Base-by-base conservation (phyloP, 2,888 invertebrate genomes). In the Xestia c-nigrum region DNA sequence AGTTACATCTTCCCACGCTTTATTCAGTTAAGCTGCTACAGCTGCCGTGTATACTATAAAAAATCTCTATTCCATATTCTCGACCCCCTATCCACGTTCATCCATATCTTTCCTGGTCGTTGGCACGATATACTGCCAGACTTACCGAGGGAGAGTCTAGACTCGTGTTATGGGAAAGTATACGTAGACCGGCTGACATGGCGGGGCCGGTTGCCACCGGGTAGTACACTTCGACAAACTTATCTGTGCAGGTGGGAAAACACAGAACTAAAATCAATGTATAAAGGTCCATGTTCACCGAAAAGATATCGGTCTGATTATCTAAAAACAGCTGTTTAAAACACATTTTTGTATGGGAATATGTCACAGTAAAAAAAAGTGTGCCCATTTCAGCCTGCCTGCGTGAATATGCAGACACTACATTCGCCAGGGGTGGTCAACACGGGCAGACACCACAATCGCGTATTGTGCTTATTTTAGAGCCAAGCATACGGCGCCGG, bases 341-440 rank as follows among this genome's bases (percentile, higher is more conserved):
- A n/a, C n/a, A n/a, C n/a, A n/a, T n/a, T n/a, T n/a, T n/a, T n/a
- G n/a, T n/a, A n/a, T n/a, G n/a, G n/a, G n/a, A n/a, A n/a, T n/a
- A n/a, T n/a, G n/a, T n/a, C n/a, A n/a, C 19, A 61, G 38, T 24
- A 71, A 63, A 24, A 79, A 38, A 79, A 50, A 31, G 21, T 12
- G n/a, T 14, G 65, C 43, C 43, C 38, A 38, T 55, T 70, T 69
- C 65, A 55, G 79, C 43, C 65, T 46, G n/a, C 70, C 31, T 43
- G 81, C 57, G 47, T 6, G 16, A 40, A 50, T 52, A 19, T 77
- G 65, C 63, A 86, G 40, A 78, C 77, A 57, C 47, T 65, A 40
- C 65, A 83, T 46, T 72, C 68, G 55, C 63, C 72, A 63, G 52
- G 74, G 84, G 63, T 78, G 79, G 84, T 70, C 86, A 86, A 86